Evolutionary conservation across 1,140 invertebrate genomes (phyloP).

Genomic region (Bombus breviceps): DNA sequence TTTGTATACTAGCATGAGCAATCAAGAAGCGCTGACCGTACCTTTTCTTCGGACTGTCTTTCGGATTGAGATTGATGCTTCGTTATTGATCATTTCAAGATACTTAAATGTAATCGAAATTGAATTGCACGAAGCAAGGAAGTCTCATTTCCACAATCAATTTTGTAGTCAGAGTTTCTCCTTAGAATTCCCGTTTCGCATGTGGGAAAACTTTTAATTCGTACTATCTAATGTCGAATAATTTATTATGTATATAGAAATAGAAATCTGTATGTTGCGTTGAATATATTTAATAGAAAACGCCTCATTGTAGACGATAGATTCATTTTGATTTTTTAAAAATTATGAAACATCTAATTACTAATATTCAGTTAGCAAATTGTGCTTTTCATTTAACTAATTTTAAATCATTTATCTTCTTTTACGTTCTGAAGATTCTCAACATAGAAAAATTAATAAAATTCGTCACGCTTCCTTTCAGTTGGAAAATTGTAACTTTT

Average conservation of each 20-base stretch:
- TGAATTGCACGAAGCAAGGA: constrained; percentile 2
- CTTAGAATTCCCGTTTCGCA: neutral
- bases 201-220: neutral
- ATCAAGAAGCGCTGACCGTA: constrained; percentile 19
- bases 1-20: neutral
- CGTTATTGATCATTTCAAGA: constrained; percentile 31
- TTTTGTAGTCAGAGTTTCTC: neutral
- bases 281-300: neutral
- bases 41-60: constrained; percentile 18
- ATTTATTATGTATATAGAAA: neutral
- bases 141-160: neutral
- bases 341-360: neutral
- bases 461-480: too few species aligned
- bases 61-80: constrained; percentile 24
- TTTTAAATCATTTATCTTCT: too few species aligned
- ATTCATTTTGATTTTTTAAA: neutral
- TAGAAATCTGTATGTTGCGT: neutral
- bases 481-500: too few species aligned
- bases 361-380: too few species aligned
- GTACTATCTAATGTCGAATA: neutral
- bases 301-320: neutral
- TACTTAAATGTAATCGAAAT: constrained; percentile 9
- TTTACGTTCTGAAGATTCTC: too few species aligned
- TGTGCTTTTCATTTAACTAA: too few species aligned
- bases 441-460: too few species aligned